Base-by-base conservation (phyloP, 1,140 invertebrate genomes). In the Oryctes rhinoceros region DNA sequence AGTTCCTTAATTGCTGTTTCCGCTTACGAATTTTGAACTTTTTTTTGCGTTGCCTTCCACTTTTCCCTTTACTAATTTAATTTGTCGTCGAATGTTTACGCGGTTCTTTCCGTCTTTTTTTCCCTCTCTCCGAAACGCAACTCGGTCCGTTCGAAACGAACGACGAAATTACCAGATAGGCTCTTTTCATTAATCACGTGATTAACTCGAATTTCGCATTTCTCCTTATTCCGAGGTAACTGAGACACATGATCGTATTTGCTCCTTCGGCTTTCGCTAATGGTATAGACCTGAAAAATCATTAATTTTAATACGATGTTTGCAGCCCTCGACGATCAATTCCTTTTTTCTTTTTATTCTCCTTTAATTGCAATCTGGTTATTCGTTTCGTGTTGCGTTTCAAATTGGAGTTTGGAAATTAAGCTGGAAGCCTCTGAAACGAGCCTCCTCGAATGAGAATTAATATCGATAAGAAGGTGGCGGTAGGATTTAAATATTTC, bases 161-260 rank as follows among this genome's bases (percentile, higher is more conserved):
- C 65, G 65, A 71, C 65, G 65, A 71, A 24, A 71, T 71, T 35
- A 37, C 65, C 18, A 35, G 35, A 37, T 71, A 71, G 65, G 65
- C 65, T 35, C 65, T 71, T 71, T 71, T 71, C 65, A 71, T 71
- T 71, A 71, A 71, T 71, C 65, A 71, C 65, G 65, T 71, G 65
- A 71, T 71, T 71, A 71, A 71, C 65, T 71, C 65, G 65, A 71
- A 71, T 71, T 71, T 71, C 65, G 65, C 65, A 71, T 71, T 71
- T 71, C 65, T 71, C 24, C 65, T 71, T 71, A 71, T 37, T 71
- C 24, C 65, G 18, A 11, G 65, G 20, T 71, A 71, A 71, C 65
- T 71, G 65, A 71, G 65, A 71, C 35, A 71, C 65, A 71, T 71
- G 65, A 71, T 71, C 65, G 65, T 71, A 24, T 71, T 71, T 71